phyloP scores from a whole-genome alignment of 2,113 vertebrate genomes.

The Isurus oxyrinchus region DNA sequence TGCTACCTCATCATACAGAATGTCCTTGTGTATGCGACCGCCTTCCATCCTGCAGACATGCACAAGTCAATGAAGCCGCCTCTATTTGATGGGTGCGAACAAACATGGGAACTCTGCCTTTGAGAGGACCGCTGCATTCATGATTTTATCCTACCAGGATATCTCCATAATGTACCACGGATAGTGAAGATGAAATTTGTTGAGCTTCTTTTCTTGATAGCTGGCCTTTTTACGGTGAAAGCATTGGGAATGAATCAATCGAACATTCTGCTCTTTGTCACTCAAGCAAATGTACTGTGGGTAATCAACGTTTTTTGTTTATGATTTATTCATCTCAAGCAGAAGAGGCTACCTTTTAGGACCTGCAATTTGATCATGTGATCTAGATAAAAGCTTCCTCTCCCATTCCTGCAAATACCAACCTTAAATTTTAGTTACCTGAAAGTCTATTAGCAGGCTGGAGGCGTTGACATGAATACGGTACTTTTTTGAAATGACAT shows the following conservation, averaged over 20 bases:
- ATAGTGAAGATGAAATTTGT: background rate
- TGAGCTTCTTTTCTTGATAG: background rate
- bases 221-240: background rate
- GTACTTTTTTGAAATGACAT: background rate
- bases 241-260: background rate
- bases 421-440: background rate
- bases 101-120: background rate
- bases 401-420: background rate
- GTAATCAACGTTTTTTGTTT: background rate
- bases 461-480: background rate
- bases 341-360: background rate
- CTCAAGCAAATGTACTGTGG: background rate
- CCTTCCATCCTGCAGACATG: background rate
- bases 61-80: no score
- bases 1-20: no score
- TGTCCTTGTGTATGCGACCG: no score
- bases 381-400: constrained; percentile 8
- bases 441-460: no score
- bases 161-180: background rate
- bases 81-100: background rate
- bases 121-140: background rate
- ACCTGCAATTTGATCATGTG: background rate
- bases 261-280: background rate
- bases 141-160: background rate
- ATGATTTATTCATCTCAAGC: background rate